Conservation (phyloP, 2,888 invertebrate genomes). For the Drepana falcataria region DNA sequence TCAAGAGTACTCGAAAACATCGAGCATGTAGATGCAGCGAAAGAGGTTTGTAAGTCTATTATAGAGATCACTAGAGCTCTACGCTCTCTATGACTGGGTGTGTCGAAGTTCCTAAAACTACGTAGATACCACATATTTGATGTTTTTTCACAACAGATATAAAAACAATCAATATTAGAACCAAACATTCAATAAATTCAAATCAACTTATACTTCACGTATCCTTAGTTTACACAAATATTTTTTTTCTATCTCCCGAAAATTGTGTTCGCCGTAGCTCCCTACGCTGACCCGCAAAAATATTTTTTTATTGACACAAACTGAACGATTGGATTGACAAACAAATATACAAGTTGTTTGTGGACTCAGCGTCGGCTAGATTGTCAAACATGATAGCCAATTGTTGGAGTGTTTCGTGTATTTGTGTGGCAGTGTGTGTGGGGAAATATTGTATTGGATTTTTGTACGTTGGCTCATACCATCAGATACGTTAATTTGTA, state of each 20-base stretch:
- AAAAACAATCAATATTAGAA: background rate
- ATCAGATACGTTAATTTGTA: no score
- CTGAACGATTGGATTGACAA: slow-evolving; percentile 39
- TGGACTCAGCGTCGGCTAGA: slow-evolving; percentile 14
- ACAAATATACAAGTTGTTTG: slow-evolving; percentile 38
- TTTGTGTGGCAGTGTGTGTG: background rate
- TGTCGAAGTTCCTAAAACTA: no score
- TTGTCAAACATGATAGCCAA: background rate
- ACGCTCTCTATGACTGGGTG: no score
- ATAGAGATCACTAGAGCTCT: no score
- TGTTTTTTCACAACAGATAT: no score
- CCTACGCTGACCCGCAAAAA: slow-evolving; percentile 3
- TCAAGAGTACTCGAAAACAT: no score
- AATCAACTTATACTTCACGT: background rate
- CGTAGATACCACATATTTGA: no score
- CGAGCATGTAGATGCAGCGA: no score
- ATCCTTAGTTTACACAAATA: background rate
- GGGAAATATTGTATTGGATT: background rate
- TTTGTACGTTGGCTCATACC: background rate
- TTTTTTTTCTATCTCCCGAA: background rate
- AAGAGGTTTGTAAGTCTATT: no score
- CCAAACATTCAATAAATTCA: background rate
- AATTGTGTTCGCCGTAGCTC: background rate
- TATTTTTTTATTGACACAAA: slow-evolving; percentile 33
- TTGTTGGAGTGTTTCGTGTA: background rate